Evolutionary conservation across 2,888 invertebrate species (phyloP).

Genomic region (Spisula subtruncata): DNA sequence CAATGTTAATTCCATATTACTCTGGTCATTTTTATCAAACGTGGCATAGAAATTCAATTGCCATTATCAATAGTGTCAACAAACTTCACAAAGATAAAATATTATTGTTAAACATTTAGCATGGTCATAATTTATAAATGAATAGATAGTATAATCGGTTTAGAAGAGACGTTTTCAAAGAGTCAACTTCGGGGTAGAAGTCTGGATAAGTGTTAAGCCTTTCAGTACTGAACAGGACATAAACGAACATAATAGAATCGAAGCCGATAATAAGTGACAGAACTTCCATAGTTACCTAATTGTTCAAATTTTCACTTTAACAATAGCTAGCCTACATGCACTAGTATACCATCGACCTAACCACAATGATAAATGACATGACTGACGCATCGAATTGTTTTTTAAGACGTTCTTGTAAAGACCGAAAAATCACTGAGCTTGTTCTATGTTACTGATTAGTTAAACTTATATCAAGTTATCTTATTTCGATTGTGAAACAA

Average conservation of each 20-base stretch:
- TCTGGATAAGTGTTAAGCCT: not conserved
- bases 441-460: too few relatives aligned
- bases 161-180: not conserved
- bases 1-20: not conserved
- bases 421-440: not conserved
- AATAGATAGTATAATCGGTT: slow-evolving; percentile 15
- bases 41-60: not conserved
- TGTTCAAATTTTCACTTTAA: not conserved
- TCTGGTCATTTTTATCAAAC: not conserved
- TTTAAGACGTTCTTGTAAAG: not conserved
- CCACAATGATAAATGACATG: not conserved
- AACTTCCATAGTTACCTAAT: not conserved
- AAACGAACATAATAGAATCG: not conserved
- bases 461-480: too few relatives aligned
- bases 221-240: not conserved
- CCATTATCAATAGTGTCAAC: slow-evolving; percentile 9
- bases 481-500: too few relatives aligned
- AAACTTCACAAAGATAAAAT: not conserved
- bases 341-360: not conserved
- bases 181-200: not conserved
- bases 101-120: not conserved
- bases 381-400: not conserved
- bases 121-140: not conserved
- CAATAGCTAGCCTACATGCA: not conserved
- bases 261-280: not conserved